These are phyloP conservation scores for Oreochromis niloticus DNA, from an alignment of 2,113 vertebrate genomes.

Conservation along the genomic window DNA sequence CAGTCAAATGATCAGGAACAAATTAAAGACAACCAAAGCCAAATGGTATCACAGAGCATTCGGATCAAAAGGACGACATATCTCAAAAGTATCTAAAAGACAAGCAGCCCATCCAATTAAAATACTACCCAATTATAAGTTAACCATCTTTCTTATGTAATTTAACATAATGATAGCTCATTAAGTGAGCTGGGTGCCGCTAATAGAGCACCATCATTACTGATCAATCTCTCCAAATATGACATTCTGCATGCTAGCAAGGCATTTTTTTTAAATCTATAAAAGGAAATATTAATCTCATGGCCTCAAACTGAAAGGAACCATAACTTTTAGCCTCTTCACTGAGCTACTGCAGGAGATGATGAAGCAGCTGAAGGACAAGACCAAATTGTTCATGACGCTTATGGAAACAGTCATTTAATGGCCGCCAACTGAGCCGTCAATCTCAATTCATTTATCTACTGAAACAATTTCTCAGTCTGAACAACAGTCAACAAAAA, in stretches of 20 bases:
- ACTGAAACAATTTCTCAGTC: background rate
- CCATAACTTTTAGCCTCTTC: background rate
- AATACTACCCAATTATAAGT: background rate
- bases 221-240: background rate
- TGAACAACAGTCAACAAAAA: constrained; percentile 15
- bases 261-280: background rate
- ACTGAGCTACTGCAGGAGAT: background rate
- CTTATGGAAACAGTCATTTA: background rate
- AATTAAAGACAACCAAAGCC: background rate
- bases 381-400: background rate
- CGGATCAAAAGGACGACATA: background rate
- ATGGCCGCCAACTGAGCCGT: background rate
- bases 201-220: background rate
- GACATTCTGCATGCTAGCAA: background rate
- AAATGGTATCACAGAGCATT: background rate
- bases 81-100: background rate
- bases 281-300: background rate
- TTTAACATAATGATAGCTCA: background rate
- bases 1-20: background rate
- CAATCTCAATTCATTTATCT: constrained; percentile 9
- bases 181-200: background rate
- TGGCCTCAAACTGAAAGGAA: background rate
- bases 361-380: background rate
- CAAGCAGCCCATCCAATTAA: background rate
- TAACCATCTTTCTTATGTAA: background rate